phyloP scores from a whole-genome alignment of 2,888 invertebrate genomes.

The Agapostemon virescens region DNA sequence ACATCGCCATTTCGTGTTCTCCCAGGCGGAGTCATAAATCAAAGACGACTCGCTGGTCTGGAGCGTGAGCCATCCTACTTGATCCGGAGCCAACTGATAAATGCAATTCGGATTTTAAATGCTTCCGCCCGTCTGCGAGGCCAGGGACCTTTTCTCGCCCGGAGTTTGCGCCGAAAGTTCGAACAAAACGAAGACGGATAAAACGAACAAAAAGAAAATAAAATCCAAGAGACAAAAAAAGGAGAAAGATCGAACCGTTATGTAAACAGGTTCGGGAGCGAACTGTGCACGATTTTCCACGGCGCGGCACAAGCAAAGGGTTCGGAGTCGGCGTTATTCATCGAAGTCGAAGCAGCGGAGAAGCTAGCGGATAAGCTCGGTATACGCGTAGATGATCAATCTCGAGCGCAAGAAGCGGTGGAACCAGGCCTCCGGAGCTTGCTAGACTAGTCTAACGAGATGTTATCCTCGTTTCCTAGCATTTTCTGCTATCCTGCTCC shows the following conservation, averaged over 20 bases:
- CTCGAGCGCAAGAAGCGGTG: slow-evolving; percentile 67
- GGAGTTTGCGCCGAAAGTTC: background rate
- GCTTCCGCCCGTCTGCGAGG: background rate
- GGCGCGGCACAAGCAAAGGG: slow-evolving; percentile 35
- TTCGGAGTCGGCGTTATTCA: slow-evolving; percentile 21
- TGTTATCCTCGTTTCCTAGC: slow-evolving; percentile 70
- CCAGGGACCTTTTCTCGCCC: background rate
- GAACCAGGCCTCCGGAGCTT: slow-evolving; percentile 64
- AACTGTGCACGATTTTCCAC: slow-evolving; percentile 55
- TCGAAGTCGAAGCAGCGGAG: slow-evolving; percentile 39
- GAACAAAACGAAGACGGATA: background rate
- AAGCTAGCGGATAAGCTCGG: slow-evolving; percentile 44
- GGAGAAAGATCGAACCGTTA: slow-evolving; percentile 7
- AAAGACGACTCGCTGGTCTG: slow-evolving; percentile 49
- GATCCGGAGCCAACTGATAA: slow-evolving; percentile 32
- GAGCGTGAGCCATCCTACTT: slow-evolving; percentile 23
- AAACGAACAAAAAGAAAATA: background rate
- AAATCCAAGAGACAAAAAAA: background rate
- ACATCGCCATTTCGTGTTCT: slow-evolving; percentile 66
- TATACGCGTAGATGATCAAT: slow-evolving; percentile 69
- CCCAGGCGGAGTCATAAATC: slow-evolving; percentile 58
- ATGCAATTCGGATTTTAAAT: slow-evolving; percentile 50
- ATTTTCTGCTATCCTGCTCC: slow-evolving; percentile 63
- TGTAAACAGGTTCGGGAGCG: slow-evolving; percentile 18
- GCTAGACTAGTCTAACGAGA: slow-evolving; percentile 77